Evolutionary conservation across 92 coral and sea anemone species (phyloP).

Genomic region (Phymanthus crucifer): DNA sequence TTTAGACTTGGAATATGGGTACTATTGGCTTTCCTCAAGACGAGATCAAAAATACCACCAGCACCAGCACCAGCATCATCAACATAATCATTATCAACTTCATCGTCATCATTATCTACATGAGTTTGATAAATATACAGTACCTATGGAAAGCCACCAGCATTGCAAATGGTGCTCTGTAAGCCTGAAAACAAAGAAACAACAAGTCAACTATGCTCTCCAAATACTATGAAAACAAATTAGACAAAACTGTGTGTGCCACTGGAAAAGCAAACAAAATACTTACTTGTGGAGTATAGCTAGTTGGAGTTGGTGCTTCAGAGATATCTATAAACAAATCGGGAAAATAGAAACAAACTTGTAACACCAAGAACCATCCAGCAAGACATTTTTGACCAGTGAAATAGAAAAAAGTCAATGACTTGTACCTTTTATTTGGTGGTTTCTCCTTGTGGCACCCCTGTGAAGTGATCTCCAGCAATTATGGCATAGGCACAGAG

Average conservation of each 20-base stretch:
- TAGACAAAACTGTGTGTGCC: too few species aligned
- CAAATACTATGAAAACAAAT: neutral
- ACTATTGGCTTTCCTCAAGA: too few species aligned
- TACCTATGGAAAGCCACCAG: constrained; percentile 70
- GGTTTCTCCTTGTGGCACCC: constrained; percentile 60
- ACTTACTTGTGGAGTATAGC: constrained; percentile 36
- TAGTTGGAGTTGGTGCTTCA: constrained; percentile 52
- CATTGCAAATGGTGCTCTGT: constrained; percentile 75
- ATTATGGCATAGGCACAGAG: constrained; percentile 56
- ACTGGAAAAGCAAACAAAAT: neutral
- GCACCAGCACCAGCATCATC: neutral
- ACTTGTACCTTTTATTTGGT: constrained; percentile 51
- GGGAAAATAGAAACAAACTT: neutral
- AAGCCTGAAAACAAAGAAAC: constrained; percentile 42
- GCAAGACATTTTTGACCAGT: neutral
- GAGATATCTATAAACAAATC: constrained; percentile 24
- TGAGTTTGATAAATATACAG: too few species aligned
- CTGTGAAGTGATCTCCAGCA: constrained; percentile 61
- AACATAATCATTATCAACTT: too few species aligned
- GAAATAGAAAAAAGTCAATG: neutral
- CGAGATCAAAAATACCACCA: too few species aligned
- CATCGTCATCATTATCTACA: neutral
- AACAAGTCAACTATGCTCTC: neutral
- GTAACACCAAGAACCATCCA: neutral
- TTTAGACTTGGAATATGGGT: neutral